phyloP scores from a whole-genome alignment of 2,797 vertebrate species.

The Micropoecilia bifurca region DNA sequence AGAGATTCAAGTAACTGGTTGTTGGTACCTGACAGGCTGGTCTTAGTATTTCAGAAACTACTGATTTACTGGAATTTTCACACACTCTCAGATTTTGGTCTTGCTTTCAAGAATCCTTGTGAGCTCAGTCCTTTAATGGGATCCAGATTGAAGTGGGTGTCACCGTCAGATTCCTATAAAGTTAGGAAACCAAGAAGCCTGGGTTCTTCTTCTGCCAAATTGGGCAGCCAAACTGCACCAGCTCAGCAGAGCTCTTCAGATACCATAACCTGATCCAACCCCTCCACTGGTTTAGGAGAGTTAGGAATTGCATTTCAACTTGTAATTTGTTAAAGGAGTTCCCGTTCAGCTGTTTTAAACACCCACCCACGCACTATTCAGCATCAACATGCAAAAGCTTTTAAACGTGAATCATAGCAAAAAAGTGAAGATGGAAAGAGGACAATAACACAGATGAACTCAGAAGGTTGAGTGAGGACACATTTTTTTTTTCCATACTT shows the following conservation, averaged over 20 bases:
- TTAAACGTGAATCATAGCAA: constrained; percentile 4
- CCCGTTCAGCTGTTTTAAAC: constrained; percentile 4
- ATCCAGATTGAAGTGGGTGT: constrained; percentile 88
- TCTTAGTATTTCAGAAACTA: background rate
- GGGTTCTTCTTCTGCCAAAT: constrained; percentile 65
- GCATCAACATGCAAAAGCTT: constrained; percentile 3
- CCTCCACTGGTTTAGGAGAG: constrained; percentile 34
- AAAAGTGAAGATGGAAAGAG: background rate
- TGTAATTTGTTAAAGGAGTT: constrained; percentile 5
- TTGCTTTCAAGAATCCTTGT: constrained; percentile 74
- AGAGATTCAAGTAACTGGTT: background rate
- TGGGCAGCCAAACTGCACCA: constrained; percentile 51
- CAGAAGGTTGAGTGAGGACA: background rate
- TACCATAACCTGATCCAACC: constrained; percentile 38
- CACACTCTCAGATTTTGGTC: constrained; percentile 69
- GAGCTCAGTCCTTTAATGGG: constrained; percentile 85
- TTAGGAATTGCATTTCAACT: constrained; percentile 6
- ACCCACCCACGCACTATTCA: background rate
- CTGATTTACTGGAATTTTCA: background rate
- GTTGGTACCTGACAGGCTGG: background rate
- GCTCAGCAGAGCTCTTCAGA: constrained; percentile 61
- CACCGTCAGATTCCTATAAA: constrained; percentile 81
- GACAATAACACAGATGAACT: background rate
- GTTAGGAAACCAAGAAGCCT: constrained; percentile 30
- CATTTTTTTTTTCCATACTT: background rate